Percentiles rank a stretch among this genome's conserved stretches.
Conservation (phyloP, 1,140 invertebrate species). For the Bombus picipes region DNA sequence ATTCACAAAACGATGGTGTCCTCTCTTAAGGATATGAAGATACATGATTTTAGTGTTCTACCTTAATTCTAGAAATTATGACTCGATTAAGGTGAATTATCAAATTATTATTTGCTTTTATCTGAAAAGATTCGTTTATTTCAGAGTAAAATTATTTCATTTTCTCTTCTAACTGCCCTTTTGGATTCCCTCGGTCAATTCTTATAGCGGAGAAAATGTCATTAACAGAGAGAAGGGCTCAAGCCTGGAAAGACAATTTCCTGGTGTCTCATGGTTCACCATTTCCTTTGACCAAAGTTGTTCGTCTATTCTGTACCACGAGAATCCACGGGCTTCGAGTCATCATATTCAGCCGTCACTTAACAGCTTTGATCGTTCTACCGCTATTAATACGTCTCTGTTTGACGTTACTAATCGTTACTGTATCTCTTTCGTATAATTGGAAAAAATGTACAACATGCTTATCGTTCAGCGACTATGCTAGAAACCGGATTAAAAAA, state of each 20-base stretch:
- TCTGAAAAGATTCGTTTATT: background rate
- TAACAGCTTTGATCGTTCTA: slow-evolving; percentile 28
- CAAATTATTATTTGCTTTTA: background rate
- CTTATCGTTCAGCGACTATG: too few relatives aligned
- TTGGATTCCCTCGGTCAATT: background rate
- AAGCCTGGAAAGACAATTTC: slow-evolving; percentile 68
- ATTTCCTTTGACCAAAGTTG: slow-evolving; percentile 57
- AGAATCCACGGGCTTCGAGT: slow-evolving; percentile 33
- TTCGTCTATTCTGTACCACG: slow-evolving; percentile 36
- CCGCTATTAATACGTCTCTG: slow-evolving; percentile 6
- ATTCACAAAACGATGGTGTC: too few relatives aligned
- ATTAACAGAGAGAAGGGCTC: slow-evolving; percentile 46
- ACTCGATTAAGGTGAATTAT: background rate
- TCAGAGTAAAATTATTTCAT: background rate
- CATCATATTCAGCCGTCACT: background rate
- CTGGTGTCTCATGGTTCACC: slow-evolving; percentile 62
- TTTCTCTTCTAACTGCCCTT: background rate
- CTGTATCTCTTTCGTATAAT: background rate
- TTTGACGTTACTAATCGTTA: background rate
- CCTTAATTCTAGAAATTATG: too few relatives aligned
- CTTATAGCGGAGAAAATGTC: slow-evolving; percentile 49
- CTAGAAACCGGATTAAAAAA: too few relatives aligned
- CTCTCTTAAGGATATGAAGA: too few relatives aligned
- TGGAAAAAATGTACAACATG: too few relatives aligned
- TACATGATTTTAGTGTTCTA: too few relatives aligned